Base-by-base conservation (phyloP, 2,888 invertebrate species). In the Drosophila imparisetae region DNA sequence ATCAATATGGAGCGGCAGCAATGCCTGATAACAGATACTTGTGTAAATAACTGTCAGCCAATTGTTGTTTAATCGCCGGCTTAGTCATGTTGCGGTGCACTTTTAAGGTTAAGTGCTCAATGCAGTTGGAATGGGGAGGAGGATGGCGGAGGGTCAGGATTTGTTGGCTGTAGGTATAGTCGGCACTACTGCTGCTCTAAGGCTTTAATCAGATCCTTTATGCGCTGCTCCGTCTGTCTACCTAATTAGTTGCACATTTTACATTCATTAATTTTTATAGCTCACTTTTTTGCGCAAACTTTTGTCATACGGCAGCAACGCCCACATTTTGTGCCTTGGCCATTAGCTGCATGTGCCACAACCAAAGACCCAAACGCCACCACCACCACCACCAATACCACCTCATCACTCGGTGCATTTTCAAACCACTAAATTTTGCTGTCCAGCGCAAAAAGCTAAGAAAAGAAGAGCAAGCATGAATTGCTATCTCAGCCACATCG, bases 31-130 rank as follows among this genome's bases (percentile, higher is more conserved):
- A 63, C 86, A 84, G 85, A 73, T 80, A 85, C 88, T 87, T 89
- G 86, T 86, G 89, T 89, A 87, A 89, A 87, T 87, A 89, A 89
- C 86, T 83, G 88, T 88, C 87, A 88, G 87, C 88, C 90, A 88
- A 88, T 88, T 88, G 87, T 88, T 88, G 88, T 89, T 89, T 83
- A 88, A 88, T 88, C 87, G 90, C 76, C 89, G 78, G 87, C 89
- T 87, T 89, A 89, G 78, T 77, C 73, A 67, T 73, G 73, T 78
- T 74, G 71, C 69, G 69, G 36, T 69, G 66, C 73, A 72, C 72
- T 74, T 75, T 81, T 89, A 81, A 75, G 90, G 89, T 88, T 88
- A 88, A 88, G 86, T 81, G 88, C 80, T 64, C 21, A 24, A 59
- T 59, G 59, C 62, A 34, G 32, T 30, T 30, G 18, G 55, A 13